Evolutionary conservation across 1,140 invertebrate genomes (phyloP), one percentile per base, ranked within the genome.

Genomic region (Nixonia krombeini): DNA sequence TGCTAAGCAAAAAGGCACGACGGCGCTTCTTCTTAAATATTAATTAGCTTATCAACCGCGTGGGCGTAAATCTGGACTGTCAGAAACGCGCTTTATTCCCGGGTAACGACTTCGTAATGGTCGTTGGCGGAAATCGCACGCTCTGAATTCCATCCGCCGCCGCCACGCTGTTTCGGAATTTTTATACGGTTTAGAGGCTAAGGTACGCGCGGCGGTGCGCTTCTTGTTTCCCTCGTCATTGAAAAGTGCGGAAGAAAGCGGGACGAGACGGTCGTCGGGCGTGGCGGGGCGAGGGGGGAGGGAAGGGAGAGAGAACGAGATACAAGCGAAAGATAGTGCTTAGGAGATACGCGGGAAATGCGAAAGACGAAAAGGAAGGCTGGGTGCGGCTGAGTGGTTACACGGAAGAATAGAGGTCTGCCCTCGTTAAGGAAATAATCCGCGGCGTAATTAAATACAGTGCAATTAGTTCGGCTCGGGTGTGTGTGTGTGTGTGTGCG

Each of bases 361-460:
- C 50, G 33, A 70, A 70, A 74, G 61, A 69, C 47, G 47, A 51
- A 50, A 65, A 49, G 45, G 47, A 53, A 50, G 45, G 18, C 42
- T 50, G 50, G 28, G 21, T 17, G 16, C 9, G 40, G 35, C 25
- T 55, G 59, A 64, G 45, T 35, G 55, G 44, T 29, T 40, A 57
- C 53, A 62, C 57, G 55, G 61, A 74, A 65, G 70, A 72, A 70
- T 61, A 37, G 61, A 64, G 56, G 45, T 65, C 62, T 66, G 50
- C 53, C 64, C 71, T 73, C 71, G 61, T 75, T 75, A 75, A 72
- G 65, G 70, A 73, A 72, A 75, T 73, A 73, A 73, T 75, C 63
- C 62, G 65, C 47, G 61, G 64, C 69, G 73, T 73, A 75, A 75
- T 75, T 73, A 75, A 75, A 73, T 72, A 66, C 69, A 58, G 62